Evolutionary conservation across 2,888 invertebrate genomes (phyloP).

Genomic region (Venusia cambrica): DNA sequence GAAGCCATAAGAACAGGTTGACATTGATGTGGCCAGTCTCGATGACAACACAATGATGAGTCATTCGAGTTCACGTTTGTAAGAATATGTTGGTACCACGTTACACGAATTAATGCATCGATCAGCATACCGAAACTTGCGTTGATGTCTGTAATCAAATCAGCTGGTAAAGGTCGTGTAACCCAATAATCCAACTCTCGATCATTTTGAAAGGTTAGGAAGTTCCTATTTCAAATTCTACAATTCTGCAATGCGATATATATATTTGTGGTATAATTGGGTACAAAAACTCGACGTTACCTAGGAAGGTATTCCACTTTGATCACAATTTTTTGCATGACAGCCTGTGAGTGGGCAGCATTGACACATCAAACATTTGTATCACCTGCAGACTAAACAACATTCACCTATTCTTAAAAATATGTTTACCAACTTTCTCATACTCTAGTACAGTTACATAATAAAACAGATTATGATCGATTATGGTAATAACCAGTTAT

Average conservation of each 20-base stretch:
- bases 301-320: too few relatives aligned
- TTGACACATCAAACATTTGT: too few relatives aligned
- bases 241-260: not conserved
- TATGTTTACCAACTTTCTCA: conserved; percentile 52
- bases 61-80: conserved; percentile 27
- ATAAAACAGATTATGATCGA: conserved; percentile 66
- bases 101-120: conserved; percentile 8
- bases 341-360: too few relatives aligned
- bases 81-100: conserved; percentile 7
- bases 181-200: conserved; percentile 8
- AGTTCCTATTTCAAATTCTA: conserved; percentile 1
- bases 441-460: conserved; percentile 54
- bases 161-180: conserved; percentile 13
- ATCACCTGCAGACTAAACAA: too few relatives aligned
- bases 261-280: too few relatives aligned
- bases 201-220: conserved; percentile 5
- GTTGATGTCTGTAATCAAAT: conserved; percentile 20
- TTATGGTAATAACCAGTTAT: conserved; percentile 66
- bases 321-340: too few relatives aligned
- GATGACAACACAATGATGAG: conserved; percentile 38
- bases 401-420: conserved; percentile 21
- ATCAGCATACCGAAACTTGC: conserved; percentile 11
- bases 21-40: conserved; percentile 43
- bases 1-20: conserved; percentile 43
- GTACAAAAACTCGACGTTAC: too few relatives aligned